Percentiles rank a stretch among this genome's conserved stretches.
Conservation (phyloP, 2,797 vertebrate genomes). For the Poecilia picta region DNA sequence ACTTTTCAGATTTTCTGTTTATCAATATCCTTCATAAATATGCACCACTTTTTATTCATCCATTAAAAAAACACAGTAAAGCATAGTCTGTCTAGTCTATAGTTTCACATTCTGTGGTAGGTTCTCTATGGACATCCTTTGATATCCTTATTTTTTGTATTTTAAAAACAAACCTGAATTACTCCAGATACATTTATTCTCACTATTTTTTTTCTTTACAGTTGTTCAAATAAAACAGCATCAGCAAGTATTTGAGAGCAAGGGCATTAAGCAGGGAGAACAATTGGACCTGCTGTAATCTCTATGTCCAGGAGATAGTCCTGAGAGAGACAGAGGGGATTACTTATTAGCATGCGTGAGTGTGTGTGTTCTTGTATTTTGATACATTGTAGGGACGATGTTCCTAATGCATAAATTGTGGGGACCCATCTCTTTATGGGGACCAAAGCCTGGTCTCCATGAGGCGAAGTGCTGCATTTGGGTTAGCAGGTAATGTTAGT, state of each 20-base stretch:
- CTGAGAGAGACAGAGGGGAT: slow-evolving; percentile 48
- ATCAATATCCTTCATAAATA: not conserved
- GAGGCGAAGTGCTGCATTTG: not conserved
- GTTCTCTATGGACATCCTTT: not conserved
- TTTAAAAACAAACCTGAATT: not conserved
- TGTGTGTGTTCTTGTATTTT: slow-evolving; percentile 13
- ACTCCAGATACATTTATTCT: not conserved
- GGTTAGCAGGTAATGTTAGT: not conserved
- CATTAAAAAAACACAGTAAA: not conserved
- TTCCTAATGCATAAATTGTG: no score
- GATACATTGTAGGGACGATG: no score
- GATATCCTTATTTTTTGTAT: not conserved
- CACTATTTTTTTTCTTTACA: slow-evolving; percentile 20
- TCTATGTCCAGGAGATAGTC: slow-evolving; percentile 51
- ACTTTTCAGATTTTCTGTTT: not conserved
- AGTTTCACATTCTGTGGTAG: not conserved
- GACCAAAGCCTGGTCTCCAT: no score
- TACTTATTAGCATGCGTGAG: slow-evolving; percentile 56
- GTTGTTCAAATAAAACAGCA: slow-evolving; percentile 41
- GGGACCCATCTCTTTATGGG: no score
- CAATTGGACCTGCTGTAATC: slow-evolving; percentile 60
- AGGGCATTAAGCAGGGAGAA: slow-evolving; percentile 53
- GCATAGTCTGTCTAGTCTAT: not conserved
- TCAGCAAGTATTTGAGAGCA: slow-evolving; percentile 46
- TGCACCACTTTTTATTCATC: not conserved